Conservation (phyloP, 2,113 vertebrate genomes). For the Saimiri boliviensis region DNA sequence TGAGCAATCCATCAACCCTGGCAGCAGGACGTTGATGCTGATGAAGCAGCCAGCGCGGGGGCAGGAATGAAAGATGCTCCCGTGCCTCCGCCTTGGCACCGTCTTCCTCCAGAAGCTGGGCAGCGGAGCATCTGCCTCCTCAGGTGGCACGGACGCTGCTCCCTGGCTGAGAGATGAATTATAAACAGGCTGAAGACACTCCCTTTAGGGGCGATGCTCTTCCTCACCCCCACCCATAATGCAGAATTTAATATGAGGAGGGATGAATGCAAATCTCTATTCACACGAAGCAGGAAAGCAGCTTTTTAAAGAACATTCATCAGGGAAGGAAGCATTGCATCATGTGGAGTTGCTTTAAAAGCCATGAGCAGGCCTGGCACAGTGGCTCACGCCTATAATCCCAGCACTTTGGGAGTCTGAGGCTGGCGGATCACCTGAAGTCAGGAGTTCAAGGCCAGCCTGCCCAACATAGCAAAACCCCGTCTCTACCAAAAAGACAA, state of each 20-base stretch:
- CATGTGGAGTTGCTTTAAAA: background rate
- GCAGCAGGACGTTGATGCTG: conserved; percentile 47
- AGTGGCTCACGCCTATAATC: too few relatives aligned
- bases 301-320: background rate
- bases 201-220: background rate
- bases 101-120: conserved; percentile 54
- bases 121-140: conserved; percentile 50
- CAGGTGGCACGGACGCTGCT: background rate
- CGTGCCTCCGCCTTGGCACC: conserved; percentile 24
- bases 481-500: too few relatives aligned
- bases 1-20: background rate
- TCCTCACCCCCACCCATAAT: background rate
- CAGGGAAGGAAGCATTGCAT: background rate
- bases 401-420: too few relatives aligned
- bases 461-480: too few relatives aligned
- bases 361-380: rapidly evolving
- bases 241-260: background rate
- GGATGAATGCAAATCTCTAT: background rate
- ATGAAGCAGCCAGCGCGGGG: background rate
- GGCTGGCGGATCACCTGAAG: too few relatives aligned
- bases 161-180: background rate
- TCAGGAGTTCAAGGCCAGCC: too few relatives aligned
- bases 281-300: background rate
- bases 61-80: background rate
- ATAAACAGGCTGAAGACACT: conserved; percentile 3